A percentile compares a stretch with the other conserved stretches of the same genome.
phyloP scores from a whole-genome alignment of 2,888 invertebrate species.

The Eristalinus sepulchralis region DNA sequence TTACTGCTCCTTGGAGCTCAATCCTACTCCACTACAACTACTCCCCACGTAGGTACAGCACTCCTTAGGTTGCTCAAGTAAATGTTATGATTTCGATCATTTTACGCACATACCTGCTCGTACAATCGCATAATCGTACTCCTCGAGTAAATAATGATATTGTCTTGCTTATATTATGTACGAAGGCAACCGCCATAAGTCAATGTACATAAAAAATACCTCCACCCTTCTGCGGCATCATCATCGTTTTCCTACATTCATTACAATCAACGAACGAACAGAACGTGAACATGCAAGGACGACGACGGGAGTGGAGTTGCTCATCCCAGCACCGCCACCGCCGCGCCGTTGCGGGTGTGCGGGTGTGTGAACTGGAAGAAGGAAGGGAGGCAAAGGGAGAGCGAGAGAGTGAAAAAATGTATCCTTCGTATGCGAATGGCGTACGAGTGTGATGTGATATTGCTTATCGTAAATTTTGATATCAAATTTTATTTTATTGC shows the following conservation, averaged over 20 bases:
- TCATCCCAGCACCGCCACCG: neutral
- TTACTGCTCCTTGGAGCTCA: neutral
- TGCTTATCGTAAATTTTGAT: conserved; percentile 75
- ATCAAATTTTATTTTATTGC: conserved; percentile 74
- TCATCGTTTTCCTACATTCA: conserved; percentile 36
- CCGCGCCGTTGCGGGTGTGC: too few relatives aligned
- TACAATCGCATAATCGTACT: neutral
- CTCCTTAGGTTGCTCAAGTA: neutral
- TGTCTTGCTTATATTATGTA: neutral
- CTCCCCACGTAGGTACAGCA: neutral
- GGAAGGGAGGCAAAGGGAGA: too few relatives aligned
- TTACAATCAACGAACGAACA: conserved; percentile 38
- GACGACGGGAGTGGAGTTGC: neutral
- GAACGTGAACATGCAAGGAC: conserved; percentile 28
- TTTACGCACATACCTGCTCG: neutral
- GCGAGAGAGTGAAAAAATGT: conserved; percentile 52
- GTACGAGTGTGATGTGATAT: conserved; percentile 80
- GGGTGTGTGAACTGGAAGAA: too few relatives aligned
- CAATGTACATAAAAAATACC: conserved; percentile 3
- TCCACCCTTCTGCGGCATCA: conserved; percentile 22
- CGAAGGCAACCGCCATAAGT: neutral
- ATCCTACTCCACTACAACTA: neutral
- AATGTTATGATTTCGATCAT: neutral
- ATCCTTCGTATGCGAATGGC: conserved; percentile 82
- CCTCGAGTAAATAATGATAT: neutral